phyloP scores from a whole-genome alignment of 2,888 invertebrate genomes.

The Philopedon plagiatum region DNA sequence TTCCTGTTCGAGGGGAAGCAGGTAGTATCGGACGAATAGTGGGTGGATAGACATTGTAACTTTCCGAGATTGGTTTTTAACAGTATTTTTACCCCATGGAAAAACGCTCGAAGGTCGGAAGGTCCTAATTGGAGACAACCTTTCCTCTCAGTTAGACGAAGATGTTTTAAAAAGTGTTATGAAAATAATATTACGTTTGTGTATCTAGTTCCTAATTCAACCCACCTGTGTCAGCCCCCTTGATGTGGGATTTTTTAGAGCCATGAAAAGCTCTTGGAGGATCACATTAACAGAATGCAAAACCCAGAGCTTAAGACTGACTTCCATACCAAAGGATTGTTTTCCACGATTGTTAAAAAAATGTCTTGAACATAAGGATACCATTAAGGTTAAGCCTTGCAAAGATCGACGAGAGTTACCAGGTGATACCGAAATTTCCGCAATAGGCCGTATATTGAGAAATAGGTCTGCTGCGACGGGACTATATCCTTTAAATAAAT shows the following conservation, averaged over 20 bases:
- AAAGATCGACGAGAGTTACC: not conserved
- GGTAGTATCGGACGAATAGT: slow-evolving; percentile 62
- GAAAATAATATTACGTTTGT: slow-evolving; percentile 24
- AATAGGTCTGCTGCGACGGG: not conserved
- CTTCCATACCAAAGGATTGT: no score
- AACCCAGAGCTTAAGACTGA: no score
- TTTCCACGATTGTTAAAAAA: no score
- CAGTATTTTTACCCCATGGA: slow-evolving; percentile 23
- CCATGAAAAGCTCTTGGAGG: no score
- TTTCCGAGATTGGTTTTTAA: slow-evolving; percentile 54
- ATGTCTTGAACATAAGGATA: no score
- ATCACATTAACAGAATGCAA: no score
- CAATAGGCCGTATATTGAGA: not conserved
- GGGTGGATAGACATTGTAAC: slow-evolving; percentile 57
- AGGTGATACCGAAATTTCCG: not conserved
- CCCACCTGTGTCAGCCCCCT: no score
- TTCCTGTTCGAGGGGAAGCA: slow-evolving; percentile 49
- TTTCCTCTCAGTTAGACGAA: slow-evolving; percentile 21
- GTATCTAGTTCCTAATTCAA: slow-evolving; percentile 18
- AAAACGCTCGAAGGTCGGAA: slow-evolving; percentile 22
- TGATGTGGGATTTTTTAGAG: no score
- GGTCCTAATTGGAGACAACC: slow-evolving; percentile 35
- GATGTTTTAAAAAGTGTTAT: slow-evolving; percentile 15
- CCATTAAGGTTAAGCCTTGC: slow-evolving; percentile 6
- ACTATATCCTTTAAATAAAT: not conserved